These are phyloP conservation scores for Butastur rufipennis DNA, from an alignment of 2,113 vertebrate genomes.

Conservation along the genomic window DNA sequence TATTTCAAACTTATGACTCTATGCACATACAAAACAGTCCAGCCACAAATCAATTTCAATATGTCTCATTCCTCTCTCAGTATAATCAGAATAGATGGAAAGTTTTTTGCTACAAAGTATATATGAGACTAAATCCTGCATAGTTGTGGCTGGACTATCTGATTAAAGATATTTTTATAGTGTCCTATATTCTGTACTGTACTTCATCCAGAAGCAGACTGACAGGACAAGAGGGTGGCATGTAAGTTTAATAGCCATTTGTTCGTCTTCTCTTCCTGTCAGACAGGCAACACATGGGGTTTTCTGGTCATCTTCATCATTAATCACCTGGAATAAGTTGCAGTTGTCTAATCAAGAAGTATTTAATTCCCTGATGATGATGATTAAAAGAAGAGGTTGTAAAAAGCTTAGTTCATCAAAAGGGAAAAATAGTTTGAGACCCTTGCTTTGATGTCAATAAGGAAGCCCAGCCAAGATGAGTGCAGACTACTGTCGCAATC, in stretches of 20 bases:
- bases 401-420: background rate
- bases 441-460: background rate
- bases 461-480: background rate
- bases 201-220: background rate
- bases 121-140: background rate
- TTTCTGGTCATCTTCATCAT: background rate
- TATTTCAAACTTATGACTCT: background rate
- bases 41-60: background rate
- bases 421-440: background rate
- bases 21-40: background rate
- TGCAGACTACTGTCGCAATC: background rate
- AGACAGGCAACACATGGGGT: fast-evolving
- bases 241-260: background rate
- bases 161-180: background rate
- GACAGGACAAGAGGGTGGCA: background rate
- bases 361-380: background rate
- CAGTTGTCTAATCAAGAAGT: background rate
- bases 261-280: background rate
- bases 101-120: background rate
- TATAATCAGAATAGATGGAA: background rate
- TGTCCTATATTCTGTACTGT: background rate
- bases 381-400: background rate
- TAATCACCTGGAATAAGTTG: background rate
- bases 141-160: background rate
- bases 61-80: background rate